Conservation (phyloP, 2,888 invertebrate genomes). For the Oeneis ivallda region DNA sequence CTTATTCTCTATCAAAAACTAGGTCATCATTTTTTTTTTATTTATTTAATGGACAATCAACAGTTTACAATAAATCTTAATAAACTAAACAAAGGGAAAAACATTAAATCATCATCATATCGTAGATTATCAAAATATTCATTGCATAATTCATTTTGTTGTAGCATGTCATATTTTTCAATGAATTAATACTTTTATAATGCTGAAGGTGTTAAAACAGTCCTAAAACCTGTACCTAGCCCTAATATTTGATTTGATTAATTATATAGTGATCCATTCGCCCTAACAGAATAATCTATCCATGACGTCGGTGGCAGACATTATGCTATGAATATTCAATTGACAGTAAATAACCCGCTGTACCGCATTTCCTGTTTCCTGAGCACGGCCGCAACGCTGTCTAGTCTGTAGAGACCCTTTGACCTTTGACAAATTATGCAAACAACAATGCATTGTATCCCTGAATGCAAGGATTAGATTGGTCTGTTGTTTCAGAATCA, state of each 20-base stretch:
- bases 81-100: too few relatives aligned
- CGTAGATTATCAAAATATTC: too few relatives aligned
- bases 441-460: slow-evolving; percentile 10
- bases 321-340: slow-evolving; percentile 16
- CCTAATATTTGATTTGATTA: not conserved
- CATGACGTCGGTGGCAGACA: not conserved
- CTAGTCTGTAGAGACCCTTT: slow-evolving; percentile 5
- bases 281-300: not conserved
- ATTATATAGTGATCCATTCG: not conserved
- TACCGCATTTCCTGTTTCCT: slow-evolving; percentile 12
- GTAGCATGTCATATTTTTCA: not conserved
- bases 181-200: too few relatives aligned
- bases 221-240: too few relatives aligned
- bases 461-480: not conserved
- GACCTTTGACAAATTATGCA: slow-evolving; percentile 16
- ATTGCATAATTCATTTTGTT: too few relatives aligned
- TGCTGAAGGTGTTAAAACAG: too few relatives aligned
- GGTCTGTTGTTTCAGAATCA: slow-evolving; percentile 9
- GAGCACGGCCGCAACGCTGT: not conserved
- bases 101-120: not conserved
- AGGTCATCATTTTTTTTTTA: too few relatives aligned
- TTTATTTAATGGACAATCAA: too few relatives aligned
- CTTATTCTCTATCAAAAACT: too few relatives aligned
- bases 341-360: not conserved
- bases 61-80: too few relatives aligned